Evolutionary conservation across 2,888 invertebrate genomes (phyloP).

Genomic region (Lithosia quadra): DNA sequence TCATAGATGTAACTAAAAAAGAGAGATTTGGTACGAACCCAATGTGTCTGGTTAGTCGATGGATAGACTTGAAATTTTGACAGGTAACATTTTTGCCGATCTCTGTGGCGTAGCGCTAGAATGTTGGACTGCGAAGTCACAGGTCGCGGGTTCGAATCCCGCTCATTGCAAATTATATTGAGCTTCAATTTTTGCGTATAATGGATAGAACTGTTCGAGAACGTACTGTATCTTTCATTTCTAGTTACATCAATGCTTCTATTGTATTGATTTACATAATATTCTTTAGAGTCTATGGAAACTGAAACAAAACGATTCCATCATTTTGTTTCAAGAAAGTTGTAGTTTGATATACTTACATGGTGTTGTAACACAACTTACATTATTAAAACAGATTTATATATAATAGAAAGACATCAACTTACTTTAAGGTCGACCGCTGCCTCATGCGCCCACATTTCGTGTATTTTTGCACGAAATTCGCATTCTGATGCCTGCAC

Average conservation of each 20-base stretch:
- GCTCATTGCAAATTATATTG: background rate
- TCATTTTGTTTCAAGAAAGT: background rate
- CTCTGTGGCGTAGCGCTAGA: too few relatives aligned
- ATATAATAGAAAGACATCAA: background rate
- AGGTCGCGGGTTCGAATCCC: too few relatives aligned
- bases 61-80: background rate
- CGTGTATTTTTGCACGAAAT: too few relatives aligned
- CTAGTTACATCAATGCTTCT: slow-evolving; percentile 1
- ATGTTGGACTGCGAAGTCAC: too few relatives aligned
- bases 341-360: background rate
- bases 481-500: too few relatives aligned
- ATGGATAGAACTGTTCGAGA: background rate
- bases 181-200: too few relatives aligned
- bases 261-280: slow-evolving; percentile 18
- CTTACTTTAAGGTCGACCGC: too few relatives aligned
- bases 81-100: background rate
- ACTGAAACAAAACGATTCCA: background rate
- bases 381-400: background rate
- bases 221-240: background rate
- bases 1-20: background rate
- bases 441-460: too few relatives aligned
- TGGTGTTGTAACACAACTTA: background rate
- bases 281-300: background rate
- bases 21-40: background rate
- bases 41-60: background rate